phyloP scores from a whole-genome alignment of 2,113 vertebrate species.

The Bubo bubo region DNA sequence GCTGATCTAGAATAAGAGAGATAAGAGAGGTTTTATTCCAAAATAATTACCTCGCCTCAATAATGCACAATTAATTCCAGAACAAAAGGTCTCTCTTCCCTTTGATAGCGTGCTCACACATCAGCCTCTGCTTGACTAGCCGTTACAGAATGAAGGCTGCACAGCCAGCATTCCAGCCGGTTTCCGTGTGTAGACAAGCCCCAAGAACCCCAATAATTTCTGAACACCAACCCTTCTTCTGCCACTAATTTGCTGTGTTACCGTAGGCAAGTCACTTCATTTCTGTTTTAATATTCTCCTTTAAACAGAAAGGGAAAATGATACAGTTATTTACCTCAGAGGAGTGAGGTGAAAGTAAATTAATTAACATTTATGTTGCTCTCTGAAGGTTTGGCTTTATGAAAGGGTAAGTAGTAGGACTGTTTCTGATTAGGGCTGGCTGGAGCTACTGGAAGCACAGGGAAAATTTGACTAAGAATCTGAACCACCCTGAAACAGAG shows the following conservation, averaged over 20 bases:
- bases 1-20: background rate
- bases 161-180: fast-evolving
- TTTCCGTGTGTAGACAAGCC: background rate
- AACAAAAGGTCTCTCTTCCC: background rate
- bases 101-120: background rate
- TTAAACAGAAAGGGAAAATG: conserved; percentile 9
- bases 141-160: background rate
- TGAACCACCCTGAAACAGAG: background rate
- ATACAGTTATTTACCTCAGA: conserved; percentile 9
- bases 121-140: background rate
- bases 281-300: background rate
- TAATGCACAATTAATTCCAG: background rate
- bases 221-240: background rate
- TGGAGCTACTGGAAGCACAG: background rate
- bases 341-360: background rate
- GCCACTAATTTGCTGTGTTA: background rate
- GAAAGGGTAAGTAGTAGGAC: background rate
- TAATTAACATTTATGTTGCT: conserved; percentile 1
- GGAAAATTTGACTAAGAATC: conserved; percentile 7
- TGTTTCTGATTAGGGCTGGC: background rate
- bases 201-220: background rate
- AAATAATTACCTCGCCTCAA: background rate
- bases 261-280: background rate
- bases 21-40: background rate
- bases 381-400: background rate